Conservation (phyloP, 2,888 invertebrate genomes). For the Andricus curvator region DNA sequence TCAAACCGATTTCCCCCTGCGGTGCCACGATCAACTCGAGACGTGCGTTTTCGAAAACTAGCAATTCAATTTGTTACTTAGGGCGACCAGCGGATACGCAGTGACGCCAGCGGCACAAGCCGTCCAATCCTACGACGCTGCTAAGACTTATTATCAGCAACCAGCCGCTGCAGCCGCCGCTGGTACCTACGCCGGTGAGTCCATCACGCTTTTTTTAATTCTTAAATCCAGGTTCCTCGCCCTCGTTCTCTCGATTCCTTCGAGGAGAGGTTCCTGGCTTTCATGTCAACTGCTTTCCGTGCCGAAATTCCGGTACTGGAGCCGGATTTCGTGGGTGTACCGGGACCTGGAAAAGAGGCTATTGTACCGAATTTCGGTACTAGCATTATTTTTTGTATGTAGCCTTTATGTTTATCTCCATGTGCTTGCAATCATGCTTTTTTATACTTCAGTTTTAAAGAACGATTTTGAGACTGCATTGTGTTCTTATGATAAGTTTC, state of each 20-base stretch:
- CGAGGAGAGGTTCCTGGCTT: background rate
- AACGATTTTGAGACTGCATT: too few species aligned
- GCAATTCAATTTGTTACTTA: slow-evolving; percentile 52
- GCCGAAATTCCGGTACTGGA: too few species aligned
- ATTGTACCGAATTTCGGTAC: too few species aligned
- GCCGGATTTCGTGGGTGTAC: too few species aligned
- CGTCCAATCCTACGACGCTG: slow-evolving; percentile 64
- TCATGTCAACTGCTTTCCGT: background rate
- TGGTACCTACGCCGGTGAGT: slow-evolving; percentile 83
- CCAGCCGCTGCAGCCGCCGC: slow-evolving; percentile 90
- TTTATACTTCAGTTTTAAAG: too few species aligned
- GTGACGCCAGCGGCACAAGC: slow-evolving; percentile 91
- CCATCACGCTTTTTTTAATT: background rate
- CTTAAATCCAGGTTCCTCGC: too few species aligned
- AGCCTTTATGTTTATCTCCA: too few species aligned
- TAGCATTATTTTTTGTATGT: too few species aligned
- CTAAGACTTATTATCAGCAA: slow-evolving; percentile 54
- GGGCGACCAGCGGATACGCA: slow-evolving; percentile 89
- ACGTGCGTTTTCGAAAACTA: slow-evolving; percentile 6
- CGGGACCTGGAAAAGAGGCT: too few species aligned
- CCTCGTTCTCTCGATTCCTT: background rate
- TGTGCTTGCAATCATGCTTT: too few species aligned
- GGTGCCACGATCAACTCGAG: background rate
- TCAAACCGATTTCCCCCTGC: background rate
- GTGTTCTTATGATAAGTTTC: too few species aligned